phyloP scores from a whole-genome alignment of 2,888 invertebrate genomes.

The Pocota personata region DNA sequence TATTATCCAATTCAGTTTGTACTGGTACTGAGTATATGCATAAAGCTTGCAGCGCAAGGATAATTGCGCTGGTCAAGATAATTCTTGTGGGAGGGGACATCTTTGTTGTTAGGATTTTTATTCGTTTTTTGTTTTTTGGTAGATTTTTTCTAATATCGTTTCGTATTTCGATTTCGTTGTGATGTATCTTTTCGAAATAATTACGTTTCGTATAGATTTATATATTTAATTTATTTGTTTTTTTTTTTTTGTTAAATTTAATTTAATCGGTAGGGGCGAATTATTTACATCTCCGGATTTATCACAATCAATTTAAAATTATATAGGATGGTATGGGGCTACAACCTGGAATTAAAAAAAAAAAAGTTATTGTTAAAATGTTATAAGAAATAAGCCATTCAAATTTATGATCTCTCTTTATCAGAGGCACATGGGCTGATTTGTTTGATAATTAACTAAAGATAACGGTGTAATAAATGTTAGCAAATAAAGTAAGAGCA shows the following conservation, averaged over 20 bases:
- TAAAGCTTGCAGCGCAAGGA: conserved; percentile 78
- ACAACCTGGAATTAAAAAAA: conserved; percentile 76
- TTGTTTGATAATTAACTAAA: too few relatives aligned
- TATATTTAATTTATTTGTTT: not conserved
- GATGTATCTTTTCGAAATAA: not conserved
- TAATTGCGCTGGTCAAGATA: conserved; percentile 70
- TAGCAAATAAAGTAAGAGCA: too few relatives aligned
- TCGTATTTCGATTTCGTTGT: conserved; percentile 6
- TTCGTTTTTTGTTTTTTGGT: conserved; percentile 10
- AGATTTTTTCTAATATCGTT: not conserved
- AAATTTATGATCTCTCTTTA: too few relatives aligned
- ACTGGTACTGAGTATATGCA: conserved; percentile 72
- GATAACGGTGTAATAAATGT: too few relatives aligned
- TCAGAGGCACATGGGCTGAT: too few relatives aligned
- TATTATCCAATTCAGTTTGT: conserved; percentile 31
- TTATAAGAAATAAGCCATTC: not conserved
- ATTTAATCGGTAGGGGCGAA: conserved; percentile 74
- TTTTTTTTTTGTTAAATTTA: too few relatives aligned
- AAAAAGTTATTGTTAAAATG: not conserved
- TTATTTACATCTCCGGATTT: conserved; percentile 79
- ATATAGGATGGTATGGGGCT: conserved; percentile 63
- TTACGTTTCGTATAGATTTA: not conserved
- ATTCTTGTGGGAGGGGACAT: conserved; percentile 54
- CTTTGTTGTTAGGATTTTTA: not conserved
- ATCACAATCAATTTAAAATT: conserved; percentile 57